Conservation (phyloP, 1,140 invertebrate species). For the Chymomyza costata region DNA sequence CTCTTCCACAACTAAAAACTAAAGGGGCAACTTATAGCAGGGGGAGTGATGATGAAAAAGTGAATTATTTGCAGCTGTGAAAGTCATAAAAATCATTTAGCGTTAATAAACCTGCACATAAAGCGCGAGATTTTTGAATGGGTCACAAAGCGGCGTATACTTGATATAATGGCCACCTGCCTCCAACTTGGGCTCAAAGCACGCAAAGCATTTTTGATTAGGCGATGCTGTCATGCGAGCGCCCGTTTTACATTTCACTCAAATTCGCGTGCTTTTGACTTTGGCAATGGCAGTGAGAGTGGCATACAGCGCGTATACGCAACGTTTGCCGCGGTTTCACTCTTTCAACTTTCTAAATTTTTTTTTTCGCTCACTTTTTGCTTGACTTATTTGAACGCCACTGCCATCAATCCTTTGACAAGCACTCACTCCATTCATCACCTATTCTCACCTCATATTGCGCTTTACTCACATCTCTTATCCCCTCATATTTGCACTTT, state of each 20-base stretch:
- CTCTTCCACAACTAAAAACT: no score
- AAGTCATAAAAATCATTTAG: conserved; percentile 33
- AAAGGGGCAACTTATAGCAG: no score
- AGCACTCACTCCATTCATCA: not conserved
- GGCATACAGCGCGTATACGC: conserved; percentile 52
- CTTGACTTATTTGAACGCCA: conserved; percentile 49
- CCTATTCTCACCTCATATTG: not conserved
- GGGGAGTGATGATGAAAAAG: no score
- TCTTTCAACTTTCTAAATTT: conserved; percentile 35
- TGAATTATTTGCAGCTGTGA: conserved; percentile 18
- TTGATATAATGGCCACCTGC: conserved; percentile 42
- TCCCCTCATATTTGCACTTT: not conserved
- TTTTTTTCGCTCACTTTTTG: conserved; percentile 3
- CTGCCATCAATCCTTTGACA: conserved; percentile 64
- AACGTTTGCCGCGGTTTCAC: no score
- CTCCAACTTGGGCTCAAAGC: conserved; percentile 9
- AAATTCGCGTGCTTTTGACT: conserved; percentile 56
- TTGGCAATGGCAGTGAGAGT: conserved; percentile 4
- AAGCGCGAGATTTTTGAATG: conserved; percentile 36
- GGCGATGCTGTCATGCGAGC: conserved; percentile 42
- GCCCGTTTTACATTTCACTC: no score
- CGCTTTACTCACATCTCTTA: not conserved
- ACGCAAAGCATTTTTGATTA: conserved; percentile 72
- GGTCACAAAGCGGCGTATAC: conserved; percentile 46
- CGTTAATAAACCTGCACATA: conserved; percentile 51